A percentile compares a stretch with the other conserved stretches of the same genome.
Conservation (phyloP, 2,888 invertebrate species). For the Sthenelais limicola region DNA sequence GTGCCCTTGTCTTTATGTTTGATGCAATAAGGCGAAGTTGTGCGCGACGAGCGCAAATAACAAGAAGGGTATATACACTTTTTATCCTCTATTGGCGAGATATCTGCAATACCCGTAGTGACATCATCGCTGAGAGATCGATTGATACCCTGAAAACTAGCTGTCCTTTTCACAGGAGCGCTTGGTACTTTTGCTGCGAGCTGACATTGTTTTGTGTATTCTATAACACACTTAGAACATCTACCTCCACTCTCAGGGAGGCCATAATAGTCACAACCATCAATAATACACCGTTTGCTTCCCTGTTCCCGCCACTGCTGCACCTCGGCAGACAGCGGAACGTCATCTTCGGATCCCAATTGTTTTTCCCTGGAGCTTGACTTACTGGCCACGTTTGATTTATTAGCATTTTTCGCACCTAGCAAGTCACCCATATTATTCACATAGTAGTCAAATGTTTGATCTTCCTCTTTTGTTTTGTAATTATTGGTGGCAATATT, state of each 20-base stretch:
- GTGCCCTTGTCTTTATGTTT: background rate
- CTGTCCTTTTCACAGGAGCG: background rate
- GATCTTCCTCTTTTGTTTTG: no score
- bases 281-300: background rate
- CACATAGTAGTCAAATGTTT: no score
- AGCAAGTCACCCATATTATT: no score
- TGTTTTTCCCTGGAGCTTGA: background rate
- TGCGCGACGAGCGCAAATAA: background rate
- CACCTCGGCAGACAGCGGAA: background rate
- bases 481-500: no score
- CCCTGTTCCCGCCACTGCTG: background rate
- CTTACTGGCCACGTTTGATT: no score
- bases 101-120: background rate
- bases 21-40: background rate
- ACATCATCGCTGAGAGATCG: background rate
- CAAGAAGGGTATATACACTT: background rate
- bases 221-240: constrained; percentile 27
- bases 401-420: no score
- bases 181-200: background rate
- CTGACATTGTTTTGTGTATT: background rate
- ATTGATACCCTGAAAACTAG: no score
- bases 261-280: constrained; percentile 36
- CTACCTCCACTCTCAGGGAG: background rate
- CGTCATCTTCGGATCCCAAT: background rate
- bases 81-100: background rate